phyloP scores from a whole-genome alignment of 1,140 invertebrate genomes.

The Drosophila orosa region DNA sequence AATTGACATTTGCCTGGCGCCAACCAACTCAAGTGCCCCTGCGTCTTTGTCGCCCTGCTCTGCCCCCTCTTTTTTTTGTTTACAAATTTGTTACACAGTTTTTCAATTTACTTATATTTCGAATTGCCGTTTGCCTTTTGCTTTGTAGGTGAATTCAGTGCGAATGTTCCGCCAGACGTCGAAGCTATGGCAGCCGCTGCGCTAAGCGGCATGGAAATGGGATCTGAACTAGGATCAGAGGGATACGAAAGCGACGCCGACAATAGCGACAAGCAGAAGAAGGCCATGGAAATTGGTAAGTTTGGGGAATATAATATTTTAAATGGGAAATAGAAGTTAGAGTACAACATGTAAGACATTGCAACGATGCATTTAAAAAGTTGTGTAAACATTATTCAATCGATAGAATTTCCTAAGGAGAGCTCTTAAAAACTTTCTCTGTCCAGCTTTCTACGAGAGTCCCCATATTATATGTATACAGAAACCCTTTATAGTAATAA shows the following conservation, averaged over 20 bases:
- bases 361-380: background rate
- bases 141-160: conserved; percentile 62
- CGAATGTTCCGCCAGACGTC: conserved; percentile 37
- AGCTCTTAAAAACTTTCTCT: background rate
- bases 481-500: background rate
- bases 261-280: conserved; percentile 24
- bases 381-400: background rate
- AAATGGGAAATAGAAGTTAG: background rate
- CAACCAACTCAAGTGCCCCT: conserved; percentile 48
- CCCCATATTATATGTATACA: background rate
- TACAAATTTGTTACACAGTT: conserved; percentile 55
- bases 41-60: background rate
- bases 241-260: conserved; percentile 12
- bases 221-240: conserved; percentile 17
- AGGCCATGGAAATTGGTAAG: conserved; percentile 41
- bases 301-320: conserved; percentile 39
- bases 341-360: background rate
- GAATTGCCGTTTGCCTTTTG: conserved; percentile 27
- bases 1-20: conserved; percentile 64
- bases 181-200: conserved; percentile 48
- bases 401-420: background rate
- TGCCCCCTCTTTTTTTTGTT: conserved; percentile 14
- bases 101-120: conserved; percentile 60
- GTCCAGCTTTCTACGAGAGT: background rate
- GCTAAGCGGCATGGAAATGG: conserved; percentile 48